Conservation (phyloP, 2,888 invertebrate genomes). For the Nemurella pictetii region DNA sequence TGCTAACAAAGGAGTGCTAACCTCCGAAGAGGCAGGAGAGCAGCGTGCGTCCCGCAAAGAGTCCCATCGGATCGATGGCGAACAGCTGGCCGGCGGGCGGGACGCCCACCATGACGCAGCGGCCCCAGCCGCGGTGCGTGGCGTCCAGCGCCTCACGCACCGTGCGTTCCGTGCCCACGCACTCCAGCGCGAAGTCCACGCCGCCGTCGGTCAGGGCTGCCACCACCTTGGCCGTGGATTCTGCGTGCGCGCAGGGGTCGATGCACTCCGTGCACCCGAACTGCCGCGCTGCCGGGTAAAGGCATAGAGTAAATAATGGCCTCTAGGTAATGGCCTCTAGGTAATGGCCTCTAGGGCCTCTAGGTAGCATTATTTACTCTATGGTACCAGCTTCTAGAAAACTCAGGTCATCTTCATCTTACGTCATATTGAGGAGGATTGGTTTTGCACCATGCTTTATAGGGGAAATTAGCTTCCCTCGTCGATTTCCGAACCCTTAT, state of each 20-base stretch:
- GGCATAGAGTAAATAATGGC: too few species aligned
- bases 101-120: conserved; percentile 27
- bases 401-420: too few species aligned
- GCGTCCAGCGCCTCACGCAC: conserved; percentile 48
- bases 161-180: conserved; percentile 52
- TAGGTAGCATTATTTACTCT: too few species aligned
- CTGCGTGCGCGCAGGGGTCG: conserved; percentile 50
- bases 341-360: too few species aligned
- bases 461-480: too few species aligned
- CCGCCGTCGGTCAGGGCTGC: conserved; percentile 53
- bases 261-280: conserved; percentile 54
- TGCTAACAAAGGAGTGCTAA: background rate
- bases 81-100: conserved; percentile 13
- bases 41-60: background rate
- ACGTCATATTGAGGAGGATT: too few species aligned
- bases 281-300: conserved; percentile 33
- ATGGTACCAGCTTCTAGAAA: too few species aligned
- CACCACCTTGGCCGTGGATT: conserved; percentile 51
- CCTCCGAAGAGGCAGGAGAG: background rate
- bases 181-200: conserved; percentile 55
- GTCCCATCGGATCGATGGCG: background rate
- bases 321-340: too few species aligned
- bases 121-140: conserved; percentile 37
- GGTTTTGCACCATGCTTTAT: too few species aligned
- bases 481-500: too few species aligned